These are phyloP conservation scores for Macquaria australasica DNA, from an alignment of 2,113 vertebrate species.

Conservation along the genomic window DNA sequence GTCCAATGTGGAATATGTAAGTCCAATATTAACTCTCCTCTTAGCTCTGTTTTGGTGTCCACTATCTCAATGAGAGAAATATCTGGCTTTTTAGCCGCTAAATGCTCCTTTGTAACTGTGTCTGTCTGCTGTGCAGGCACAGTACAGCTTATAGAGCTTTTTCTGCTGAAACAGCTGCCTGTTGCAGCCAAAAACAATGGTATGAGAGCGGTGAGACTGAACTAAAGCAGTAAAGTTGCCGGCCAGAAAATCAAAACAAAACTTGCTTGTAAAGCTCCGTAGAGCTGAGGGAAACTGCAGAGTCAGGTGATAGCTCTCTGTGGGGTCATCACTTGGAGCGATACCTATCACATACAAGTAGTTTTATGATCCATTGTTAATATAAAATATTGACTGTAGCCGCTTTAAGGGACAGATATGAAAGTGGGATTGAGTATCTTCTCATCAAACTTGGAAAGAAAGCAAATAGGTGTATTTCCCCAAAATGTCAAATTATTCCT, in stretches of 20 bases:
- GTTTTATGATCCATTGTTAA: neutral
- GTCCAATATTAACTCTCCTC: no score
- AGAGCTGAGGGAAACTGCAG: no score
- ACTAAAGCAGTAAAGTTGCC: neutral
- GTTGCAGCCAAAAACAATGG: neutral
- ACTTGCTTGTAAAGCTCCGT: no score
- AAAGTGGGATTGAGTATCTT: neutral
- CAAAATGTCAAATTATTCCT: neutral
- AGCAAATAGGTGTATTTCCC: neutral
- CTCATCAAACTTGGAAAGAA: neutral
- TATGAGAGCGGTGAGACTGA: neutral
- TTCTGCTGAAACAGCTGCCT: no score
- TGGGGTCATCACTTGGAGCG: no score
- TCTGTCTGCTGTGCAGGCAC: neutral
- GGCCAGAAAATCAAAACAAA: no score
- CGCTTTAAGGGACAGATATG: neutral
- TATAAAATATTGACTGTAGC: neutral
- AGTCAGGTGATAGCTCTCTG: no score
- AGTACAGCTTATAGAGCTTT: neutral
- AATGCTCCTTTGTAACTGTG: neutral
- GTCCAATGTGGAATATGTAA: no score
- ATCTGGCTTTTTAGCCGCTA: neutral
- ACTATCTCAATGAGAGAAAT: neutral
- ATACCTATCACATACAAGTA: no score
- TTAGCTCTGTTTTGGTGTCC: no score